Evolutionary conservation across 2,888 invertebrate species (phyloP).

Genomic region (Meganola albula): DNA sequence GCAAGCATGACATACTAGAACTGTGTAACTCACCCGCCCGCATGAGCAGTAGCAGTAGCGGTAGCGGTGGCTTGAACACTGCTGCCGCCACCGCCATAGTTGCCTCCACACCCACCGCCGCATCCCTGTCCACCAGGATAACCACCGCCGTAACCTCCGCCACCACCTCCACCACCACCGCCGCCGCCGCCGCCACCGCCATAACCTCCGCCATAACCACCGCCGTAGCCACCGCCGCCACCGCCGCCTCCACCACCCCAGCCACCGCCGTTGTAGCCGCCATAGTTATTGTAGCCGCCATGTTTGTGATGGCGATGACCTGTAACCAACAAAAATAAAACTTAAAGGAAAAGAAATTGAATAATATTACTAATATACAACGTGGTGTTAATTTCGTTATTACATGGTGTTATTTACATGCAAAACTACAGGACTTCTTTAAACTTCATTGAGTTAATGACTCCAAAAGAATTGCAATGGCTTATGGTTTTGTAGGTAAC

Average conservation of each 20-base stretch:
- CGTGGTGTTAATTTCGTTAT: too few species aligned
- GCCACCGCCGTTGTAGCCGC: constrained; percentile 23
- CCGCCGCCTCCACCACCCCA: constrained; percentile 14
- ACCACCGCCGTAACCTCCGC: constrained; percentile 13
- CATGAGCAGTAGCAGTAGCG: constrained; percentile 22
- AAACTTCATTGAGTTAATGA: too few species aligned
- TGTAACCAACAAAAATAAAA: too few species aligned
- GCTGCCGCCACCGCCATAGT: constrained; percentile 16
- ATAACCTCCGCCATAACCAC: constrained; percentile 16
- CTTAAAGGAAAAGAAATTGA: too few species aligned
- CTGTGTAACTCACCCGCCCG: constrained; percentile 18
- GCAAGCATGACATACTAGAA: too few species aligned
- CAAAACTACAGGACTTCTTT: too few species aligned
- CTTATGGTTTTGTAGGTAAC: too few species aligned
- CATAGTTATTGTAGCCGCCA: too few species aligned
- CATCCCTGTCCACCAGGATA: constrained; percentile 7
- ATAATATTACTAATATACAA: too few species aligned
- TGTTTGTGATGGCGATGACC: too few species aligned
- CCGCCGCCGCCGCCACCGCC: constrained; percentile 24
- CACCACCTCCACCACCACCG: constrained; percentile 18
- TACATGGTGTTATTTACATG: too few species aligned
- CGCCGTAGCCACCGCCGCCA: constrained; percentile 14
- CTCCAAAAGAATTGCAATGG: too few species aligned
- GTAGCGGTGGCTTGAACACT: constrained; percentile 40
- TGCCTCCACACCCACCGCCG: constrained; percentile 1